Evolutionary conservation across 2,888 invertebrate species (phyloP), one percentile per base, ranked within the genome.

Genomic region (Cantharis rustica): DNA sequence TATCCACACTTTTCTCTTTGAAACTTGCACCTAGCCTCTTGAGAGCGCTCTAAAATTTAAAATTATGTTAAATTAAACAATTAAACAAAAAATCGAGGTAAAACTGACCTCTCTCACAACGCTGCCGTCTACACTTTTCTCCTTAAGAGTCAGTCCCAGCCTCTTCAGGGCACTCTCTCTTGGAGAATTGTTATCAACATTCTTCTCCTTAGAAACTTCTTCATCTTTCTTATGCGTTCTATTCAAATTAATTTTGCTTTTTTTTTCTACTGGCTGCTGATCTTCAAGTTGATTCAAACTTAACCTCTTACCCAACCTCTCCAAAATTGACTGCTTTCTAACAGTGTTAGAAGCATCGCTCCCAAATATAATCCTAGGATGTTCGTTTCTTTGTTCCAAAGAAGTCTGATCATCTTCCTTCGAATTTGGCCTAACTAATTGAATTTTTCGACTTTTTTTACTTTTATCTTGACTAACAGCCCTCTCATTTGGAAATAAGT

Each of bases 221-320:
- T 89, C 88, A 79, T 89, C 88, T 62, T 85, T 84, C 72, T 85
- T 81, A 23, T 85, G 82, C 74, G 84, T 84, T 20, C 83, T 84
- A 5, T 81, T 85, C 69, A 84, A 79, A 80, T 79, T 84, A 64
- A 85, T 83, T 71, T 81, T 83, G 47, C 74, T 78, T 70, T 76
- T 78, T 70, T 81, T 82, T 26, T 75, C 73, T 63, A 69, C 73
- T 4, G 71, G 13, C 10, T 68, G 66, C 26, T 26, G 16, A 9
- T 78, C 78, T 7, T 76, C 72, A 61, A 79, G 69, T 76, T 81
- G 17, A 71, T 73, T 27, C 27, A 64, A 47, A 68, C 78, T 79
- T 26, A 81, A 73, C 75, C 85, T 86, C 76, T 87, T 85, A 0
- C 91, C 91, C 62, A 91, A 84, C 27, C 91, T 87, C 69, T 90